phyloP scores from a whole-genome alignment of 2,797 vertebrate genomes.

The Delichon dasypus region DNA sequence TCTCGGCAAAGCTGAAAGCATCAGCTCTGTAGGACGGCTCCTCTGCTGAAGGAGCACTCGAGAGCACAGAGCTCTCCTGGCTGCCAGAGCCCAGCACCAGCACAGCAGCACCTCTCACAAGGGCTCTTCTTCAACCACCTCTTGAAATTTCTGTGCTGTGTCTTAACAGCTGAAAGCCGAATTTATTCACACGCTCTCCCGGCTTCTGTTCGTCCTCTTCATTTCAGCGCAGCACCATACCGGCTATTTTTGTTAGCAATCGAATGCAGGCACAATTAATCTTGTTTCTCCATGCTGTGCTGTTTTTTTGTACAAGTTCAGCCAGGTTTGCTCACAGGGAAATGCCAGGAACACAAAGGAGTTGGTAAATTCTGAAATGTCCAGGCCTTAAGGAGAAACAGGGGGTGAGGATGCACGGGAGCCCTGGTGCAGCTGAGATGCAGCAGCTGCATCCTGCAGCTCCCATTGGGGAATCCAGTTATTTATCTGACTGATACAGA shows the following conservation, averaged over 20 bases:
- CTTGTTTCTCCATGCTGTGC: rapidly evolving
- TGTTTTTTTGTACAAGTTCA: background rate
- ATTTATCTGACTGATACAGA: background rate
- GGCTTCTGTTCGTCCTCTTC: background rate
- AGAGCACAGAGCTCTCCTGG: background rate
- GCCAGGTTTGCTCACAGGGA: rapidly evolving
- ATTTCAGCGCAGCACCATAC: rapidly evolving
- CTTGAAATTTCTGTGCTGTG: background rate
- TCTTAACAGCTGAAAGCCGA: background rate
- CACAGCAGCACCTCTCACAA: background rate
- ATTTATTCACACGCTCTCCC: rapidly evolving
- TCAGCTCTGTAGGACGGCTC: background rate
- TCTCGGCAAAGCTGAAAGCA: background rate
- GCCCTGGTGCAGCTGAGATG: background rate
- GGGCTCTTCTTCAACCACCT: background rate
- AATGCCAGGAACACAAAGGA: too few species aligned
- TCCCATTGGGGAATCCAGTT: background rate
- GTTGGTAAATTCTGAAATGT: background rate
- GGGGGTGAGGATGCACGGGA: background rate
- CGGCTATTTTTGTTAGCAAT: background rate
- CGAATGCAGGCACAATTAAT: background rate
- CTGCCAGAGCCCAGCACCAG: background rate
- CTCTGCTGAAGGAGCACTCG: background rate
- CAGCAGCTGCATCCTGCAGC: background rate
- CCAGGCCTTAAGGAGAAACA: rapidly evolving